Base-by-base conservation (phyloP, 2,797 vertebrate genomes). In the Myotis pilosus region DNA sequence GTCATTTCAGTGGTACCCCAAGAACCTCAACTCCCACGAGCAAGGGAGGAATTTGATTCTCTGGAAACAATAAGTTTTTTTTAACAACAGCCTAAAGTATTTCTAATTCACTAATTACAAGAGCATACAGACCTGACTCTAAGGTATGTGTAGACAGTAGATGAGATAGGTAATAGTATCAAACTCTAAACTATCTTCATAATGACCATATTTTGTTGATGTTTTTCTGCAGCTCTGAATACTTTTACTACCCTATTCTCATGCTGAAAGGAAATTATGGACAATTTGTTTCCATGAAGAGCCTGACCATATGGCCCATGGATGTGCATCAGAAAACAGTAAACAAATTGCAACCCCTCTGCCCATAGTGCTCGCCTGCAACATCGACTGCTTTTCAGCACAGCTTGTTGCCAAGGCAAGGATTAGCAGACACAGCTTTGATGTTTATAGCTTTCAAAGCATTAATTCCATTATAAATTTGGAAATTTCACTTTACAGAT, bases 401-500 rank as follows among this genome's bases (percentile, higher is more conserved):
- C 72, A 57, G 49, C 11, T 84, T 90, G 47, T 68, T 12, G 49
- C 84, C n/a, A 36, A 76, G 78, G 49, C 44, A 79, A 81, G 62
- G 80, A 38, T 91, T 62, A 96, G 44, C 92, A 93, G 79, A 71
- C 66, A 23, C 30, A 57, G 30, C 69, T 87, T 71, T 84, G 41
- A 22, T 92, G 95, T 74, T 83, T 64, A 51, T 64, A 88, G 92
- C 6, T 75, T 81, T 6, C 49, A 94, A 92, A 94, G 30, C 47
- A 93, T 94, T 96, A 96, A 87, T 5, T 94, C 17, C 51, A 71
- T 17, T 51, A 69, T 2, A 92, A 91, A 82, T 51, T 33, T 30
- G 38, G 47, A 95, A 90, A 53, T 81, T 94, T 96, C 89, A 74
- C 60, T 97, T 87, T 88, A 79, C n/a, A 68, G 78, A 36, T 30